Conservation (phyloP, 2,888 invertebrate species). For the Ophion costatus region DNA sequence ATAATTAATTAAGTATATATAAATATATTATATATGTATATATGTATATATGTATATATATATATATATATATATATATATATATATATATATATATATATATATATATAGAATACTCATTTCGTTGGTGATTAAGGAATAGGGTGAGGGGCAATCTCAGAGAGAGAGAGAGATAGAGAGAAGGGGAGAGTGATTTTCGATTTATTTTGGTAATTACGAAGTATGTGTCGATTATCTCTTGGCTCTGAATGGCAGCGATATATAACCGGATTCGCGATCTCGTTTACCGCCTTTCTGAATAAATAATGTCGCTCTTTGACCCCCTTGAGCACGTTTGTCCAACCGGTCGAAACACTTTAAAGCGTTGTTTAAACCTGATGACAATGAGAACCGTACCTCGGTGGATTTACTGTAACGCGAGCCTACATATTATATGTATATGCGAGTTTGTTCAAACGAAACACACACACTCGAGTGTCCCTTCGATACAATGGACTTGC, state of each 20-base stretch:
- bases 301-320: constrained; percentile 56
- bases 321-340: constrained; percentile 25
- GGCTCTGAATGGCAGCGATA: background rate
- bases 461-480: constrained; percentile 64
- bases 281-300: constrained; percentile 56
- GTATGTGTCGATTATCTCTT: background rate
- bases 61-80: too few species aligned
- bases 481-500: constrained; percentile 70
- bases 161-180: too few species aligned
- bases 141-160: too few species aligned
- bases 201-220: background rate
- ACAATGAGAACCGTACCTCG: constrained; percentile 75
- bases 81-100: too few species aligned
- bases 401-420: constrained; percentile 62
- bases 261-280: background rate
- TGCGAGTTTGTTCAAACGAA: constrained; percentile 71
- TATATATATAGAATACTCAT: too few species aligned
- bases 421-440: constrained; percentile 66
- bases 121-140: too few species aligned
- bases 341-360: constrained; percentile 44
- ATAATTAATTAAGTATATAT: too few species aligned
- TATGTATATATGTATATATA: too few species aligned
- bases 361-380: constrained; percentile 80
- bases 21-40: too few species aligned
- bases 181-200: too few species aligned